A percentile compares a stretch with the other conserved stretches of the same genome.
Conservation (phyloP, 2,888 invertebrate species). For the Pharmacophagus antenor region DNA sequence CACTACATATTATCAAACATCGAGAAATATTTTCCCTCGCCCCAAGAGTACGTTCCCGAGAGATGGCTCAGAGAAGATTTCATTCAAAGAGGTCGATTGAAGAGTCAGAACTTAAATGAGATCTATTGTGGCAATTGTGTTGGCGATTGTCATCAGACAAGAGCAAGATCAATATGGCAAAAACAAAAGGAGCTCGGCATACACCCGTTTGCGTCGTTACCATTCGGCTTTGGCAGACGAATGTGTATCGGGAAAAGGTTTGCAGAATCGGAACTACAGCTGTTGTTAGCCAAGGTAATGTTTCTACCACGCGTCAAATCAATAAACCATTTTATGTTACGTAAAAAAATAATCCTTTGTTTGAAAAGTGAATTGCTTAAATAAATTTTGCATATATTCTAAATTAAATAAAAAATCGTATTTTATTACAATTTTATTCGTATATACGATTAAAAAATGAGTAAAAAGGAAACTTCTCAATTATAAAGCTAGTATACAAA, state of each 20-base stretch:
- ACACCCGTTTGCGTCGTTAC: slow-evolving; percentile 87
- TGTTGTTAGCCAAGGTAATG: slow-evolving; percentile 85
- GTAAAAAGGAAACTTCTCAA: too few species aligned
- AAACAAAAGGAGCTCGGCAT: slow-evolving; percentile 81
- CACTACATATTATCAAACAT: slow-evolving; percentile 88
- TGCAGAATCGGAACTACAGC: slow-evolving; percentile 89
- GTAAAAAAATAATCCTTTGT: too few species aligned
- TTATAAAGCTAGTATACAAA: too few species aligned
- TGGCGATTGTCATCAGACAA: slow-evolving; percentile 33
- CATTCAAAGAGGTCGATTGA: slow-evolving; percentile 33
- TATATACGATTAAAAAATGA: too few species aligned
- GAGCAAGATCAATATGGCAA: slow-evolving; percentile 47
- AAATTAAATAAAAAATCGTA: too few species aligned
- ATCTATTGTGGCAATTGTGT: too few species aligned
- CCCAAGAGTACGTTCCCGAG: slow-evolving; percentile 86
- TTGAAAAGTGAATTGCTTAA: too few species aligned
- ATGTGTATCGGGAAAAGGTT: slow-evolving; percentile 90
- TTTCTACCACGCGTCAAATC: not conserved
- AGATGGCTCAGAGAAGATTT: slow-evolving; percentile 85
- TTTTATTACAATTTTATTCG: too few species aligned
- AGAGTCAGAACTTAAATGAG: too few species aligned
- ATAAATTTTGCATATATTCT: too few species aligned
- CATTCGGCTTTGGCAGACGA: slow-evolving; percentile 88
- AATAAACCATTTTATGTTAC: too few species aligned
- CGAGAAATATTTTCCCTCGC: slow-evolving; percentile 86